phyloP scores from a whole-genome alignment of 2,888 invertebrate genomes.

The Alloscopus bannaensis region DNA sequence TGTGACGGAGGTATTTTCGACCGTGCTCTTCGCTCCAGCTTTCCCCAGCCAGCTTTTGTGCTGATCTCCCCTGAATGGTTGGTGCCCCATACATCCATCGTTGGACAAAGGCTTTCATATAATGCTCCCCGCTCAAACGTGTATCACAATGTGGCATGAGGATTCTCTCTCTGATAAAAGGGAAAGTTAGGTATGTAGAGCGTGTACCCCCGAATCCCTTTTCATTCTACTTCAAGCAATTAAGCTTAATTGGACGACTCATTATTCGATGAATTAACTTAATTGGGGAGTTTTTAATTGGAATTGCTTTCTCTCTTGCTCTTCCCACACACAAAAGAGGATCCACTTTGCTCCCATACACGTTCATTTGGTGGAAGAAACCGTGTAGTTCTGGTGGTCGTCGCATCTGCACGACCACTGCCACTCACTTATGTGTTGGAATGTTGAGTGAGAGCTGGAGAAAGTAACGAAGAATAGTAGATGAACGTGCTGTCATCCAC shows the following conservation, averaged over 20 bases:
- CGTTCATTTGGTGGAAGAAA: conserved; percentile 57
- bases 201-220: conserved; percentile 56
- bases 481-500: conserved; percentile 42
- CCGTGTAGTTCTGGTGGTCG: conserved; percentile 31
- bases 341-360: conserved; percentile 52
- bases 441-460: neutral
- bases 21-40: conserved; percentile 2
- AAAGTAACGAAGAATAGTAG: conserved; percentile 19
- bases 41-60: conserved; percentile 18
- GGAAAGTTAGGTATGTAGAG: conserved; percentile 38
- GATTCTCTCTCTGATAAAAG: conserved; percentile 40
- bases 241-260: conserved; percentile 73
- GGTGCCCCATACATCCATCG: conserved; percentile 32
- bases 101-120: conserved; percentile 25
- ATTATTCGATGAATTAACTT: conserved; percentile 73
- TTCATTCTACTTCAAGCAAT: conserved; percentile 71
- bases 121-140: neutral
- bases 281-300: conserved; percentile 74
- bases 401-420: conserved; percentile 9
- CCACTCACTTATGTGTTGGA: neutral
- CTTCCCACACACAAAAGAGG: conserved; percentile 57
- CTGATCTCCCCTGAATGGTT: conserved; percentile 20
- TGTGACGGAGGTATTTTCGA: conserved; percentile 5
- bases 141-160: conserved; percentile 4
- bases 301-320: conserved; percentile 71